Evolutionary conservation across 1,140 invertebrate species (phyloP).

Genomic region (Zaprionus capensis): DNA sequence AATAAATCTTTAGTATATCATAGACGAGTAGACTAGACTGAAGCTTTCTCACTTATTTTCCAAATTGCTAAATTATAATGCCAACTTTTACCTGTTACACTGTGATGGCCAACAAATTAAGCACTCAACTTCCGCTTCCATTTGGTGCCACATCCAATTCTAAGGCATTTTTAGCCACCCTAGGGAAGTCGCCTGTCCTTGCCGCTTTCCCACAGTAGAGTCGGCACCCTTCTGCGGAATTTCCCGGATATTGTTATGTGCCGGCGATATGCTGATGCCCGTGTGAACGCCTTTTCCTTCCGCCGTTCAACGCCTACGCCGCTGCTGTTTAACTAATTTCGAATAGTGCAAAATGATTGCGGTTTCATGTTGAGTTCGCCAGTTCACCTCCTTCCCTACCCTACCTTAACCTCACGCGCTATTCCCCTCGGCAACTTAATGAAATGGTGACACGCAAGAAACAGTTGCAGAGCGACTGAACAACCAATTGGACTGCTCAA

Average conservation of each 20-base stretch:
- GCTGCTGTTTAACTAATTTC: slow-evolving; percentile 30
- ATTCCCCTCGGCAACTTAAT: slow-evolving; percentile 48
- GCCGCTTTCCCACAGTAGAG: slow-evolving; percentile 58
- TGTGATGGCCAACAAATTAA: slow-evolving; percentile 60
- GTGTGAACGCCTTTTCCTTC: slow-evolving; percentile 78
- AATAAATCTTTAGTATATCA: neutral
- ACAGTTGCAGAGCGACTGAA: slow-evolving; percentile 24
- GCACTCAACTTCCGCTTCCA: slow-evolving; percentile 66
- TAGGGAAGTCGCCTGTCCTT: slow-evolving; percentile 15
- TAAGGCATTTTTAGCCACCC: slow-evolving; percentile 33
- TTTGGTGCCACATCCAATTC: slow-evolving; percentile 30
- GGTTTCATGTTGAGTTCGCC: slow-evolving; percentile 60
- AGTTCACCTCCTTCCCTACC: neutral
- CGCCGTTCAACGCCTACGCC: slow-evolving; percentile 60
- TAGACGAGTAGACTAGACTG: neutral
- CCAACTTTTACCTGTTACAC: slow-evolving; percentile 55
- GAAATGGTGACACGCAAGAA: slow-evolving; percentile 60
- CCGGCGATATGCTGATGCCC: slow-evolving; percentile 20
- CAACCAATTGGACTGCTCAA: neutral
- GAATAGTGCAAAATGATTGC: slow-evolving; percentile 81
- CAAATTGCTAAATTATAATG: slow-evolving; percentile 1
- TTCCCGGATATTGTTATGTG: slow-evolving; percentile 78
- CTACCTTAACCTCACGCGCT: neutral
- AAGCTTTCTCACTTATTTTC: neutral
- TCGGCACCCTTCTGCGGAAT: slow-evolving; percentile 57